Percentiles rank a stretch among this genome's conserved stretches.
Conservation (phyloP, 1,140 invertebrate genomes). For the Semibalanus balanoides region DNA sequence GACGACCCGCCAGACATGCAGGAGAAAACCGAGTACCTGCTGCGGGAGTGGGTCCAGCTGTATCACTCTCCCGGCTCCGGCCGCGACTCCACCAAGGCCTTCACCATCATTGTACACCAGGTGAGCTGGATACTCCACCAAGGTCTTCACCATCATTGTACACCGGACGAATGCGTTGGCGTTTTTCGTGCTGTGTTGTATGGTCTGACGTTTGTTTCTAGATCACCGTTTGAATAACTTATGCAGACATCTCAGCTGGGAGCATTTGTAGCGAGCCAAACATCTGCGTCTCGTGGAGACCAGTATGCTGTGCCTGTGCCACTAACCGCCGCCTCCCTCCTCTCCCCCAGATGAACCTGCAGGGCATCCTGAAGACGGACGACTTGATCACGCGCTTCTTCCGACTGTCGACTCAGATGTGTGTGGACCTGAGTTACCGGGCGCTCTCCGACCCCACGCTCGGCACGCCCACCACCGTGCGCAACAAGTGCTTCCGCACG, state of each 20-base stretch:
- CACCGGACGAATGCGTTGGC: no score
- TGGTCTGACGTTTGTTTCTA: no score
- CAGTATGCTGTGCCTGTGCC: no score
- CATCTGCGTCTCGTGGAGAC: no score
- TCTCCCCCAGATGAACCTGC: conserved; percentile 89
- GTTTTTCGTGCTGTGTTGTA: no score
- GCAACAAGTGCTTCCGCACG: conserved; percentile 88
- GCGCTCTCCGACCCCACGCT: conserved; percentile 40
- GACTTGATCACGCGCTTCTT: conserved; percentile 96
- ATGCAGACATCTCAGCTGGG: no score
- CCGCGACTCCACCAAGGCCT: conserved; percentile 80
- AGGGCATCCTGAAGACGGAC: conserved; percentile 93
- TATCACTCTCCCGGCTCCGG: conserved; percentile 66
- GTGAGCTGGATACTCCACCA: conserved; percentile 69
- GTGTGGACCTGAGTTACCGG: conserved; percentile 86
- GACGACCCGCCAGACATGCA: conserved; percentile 87
- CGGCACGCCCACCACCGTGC: conserved; percentile 39
- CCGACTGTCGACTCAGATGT: conserved; percentile 89
- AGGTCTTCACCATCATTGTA: conserved; percentile 88
- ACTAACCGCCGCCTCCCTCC: no score
- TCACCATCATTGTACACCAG: conserved; percentile 78
- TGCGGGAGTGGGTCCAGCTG: conserved; percentile 86
- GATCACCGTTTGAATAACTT: no score
- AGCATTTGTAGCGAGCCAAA: no score
- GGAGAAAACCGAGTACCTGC: conserved; percentile 85